Conservation (phyloP, 2,113 vertebrate genomes). For the Paradoxurus hermaphroditus region DNA sequence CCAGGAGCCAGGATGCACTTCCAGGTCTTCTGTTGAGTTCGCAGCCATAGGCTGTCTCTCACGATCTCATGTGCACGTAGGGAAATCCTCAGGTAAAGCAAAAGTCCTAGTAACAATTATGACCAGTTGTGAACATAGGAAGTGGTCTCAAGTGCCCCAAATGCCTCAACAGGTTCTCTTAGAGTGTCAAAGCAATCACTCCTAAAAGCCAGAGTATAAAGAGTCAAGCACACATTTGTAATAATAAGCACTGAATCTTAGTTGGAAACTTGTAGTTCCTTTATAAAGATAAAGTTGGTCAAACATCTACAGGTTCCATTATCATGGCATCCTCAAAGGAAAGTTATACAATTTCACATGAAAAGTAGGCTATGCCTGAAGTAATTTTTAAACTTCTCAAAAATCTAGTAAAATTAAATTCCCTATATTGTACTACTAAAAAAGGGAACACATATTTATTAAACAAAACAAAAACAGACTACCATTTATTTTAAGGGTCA, state of each 20-base stretch:
- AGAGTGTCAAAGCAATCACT: neutral
- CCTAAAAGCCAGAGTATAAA: neutral
- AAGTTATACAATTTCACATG: neutral
- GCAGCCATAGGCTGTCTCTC: neutral
- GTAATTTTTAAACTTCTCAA: slow-evolving; percentile 46
- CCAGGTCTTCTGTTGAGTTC: neutral
- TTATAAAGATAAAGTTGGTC: neutral
- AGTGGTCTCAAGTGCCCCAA: neutral
- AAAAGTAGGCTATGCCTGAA: slow-evolving; percentile 15
- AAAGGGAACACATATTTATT: slow-evolving; percentile 27
- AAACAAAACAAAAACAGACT: slow-evolving; percentile 24
- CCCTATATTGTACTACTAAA: neutral
- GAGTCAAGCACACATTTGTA: neutral
- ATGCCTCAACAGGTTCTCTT: neutral
- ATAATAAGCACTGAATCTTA: neutral
- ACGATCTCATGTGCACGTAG: fast-evolving
- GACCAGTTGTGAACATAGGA: neutral
- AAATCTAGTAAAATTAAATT: slow-evolving; percentile 49
- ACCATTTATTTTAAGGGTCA: neutral
- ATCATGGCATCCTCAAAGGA: neutral
- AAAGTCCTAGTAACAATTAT: neutral
- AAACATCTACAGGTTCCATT: neutral
- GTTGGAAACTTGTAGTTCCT: neutral
- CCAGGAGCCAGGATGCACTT: neutral
- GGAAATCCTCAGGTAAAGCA: neutral